Base-by-base conservation (phyloP, 2,888 invertebrate species). In the Schizaphis graminum region DNA sequence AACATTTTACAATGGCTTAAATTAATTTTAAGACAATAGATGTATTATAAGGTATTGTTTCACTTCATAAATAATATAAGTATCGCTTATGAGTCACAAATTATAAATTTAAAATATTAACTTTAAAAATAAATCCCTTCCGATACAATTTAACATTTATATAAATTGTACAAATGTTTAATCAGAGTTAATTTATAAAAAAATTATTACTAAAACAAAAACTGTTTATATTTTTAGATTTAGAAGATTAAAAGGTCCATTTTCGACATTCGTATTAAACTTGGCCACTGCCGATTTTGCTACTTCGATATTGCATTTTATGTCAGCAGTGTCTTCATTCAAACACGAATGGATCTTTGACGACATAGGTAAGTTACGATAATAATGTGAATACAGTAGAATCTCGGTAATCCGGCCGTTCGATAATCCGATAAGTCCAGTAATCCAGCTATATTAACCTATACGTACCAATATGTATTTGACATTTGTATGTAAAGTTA, bases 311-410 rank as follows among this genome's bases (percentile, higher is more conserved):
- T 95, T 96, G n/a, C 96, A 96, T 95, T 95, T 95, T 77, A 95
- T 96, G 95, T 95, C 95, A 2, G 95, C 95, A 3, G 95, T 95
- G 26, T 96, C 96, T 8, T 96, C 95, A 7, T 96, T 96, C 95
- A 95, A 95, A 67, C 95, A 95, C 85, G 95, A 95, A 41, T 96
- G 96, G 96, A 47, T 96, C 44, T 96, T 96, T 94, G 96, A 96
- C 44, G 95, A 95, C 95, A 93, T 95, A 92, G 96, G 96, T 96
- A 88, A 88, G 96, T 96, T 77, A 88, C 28, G 4, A 88, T 88
- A 87, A 90, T 4, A 67, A 67, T 47, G n/a, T 21, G 24, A 47
- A 90, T 67, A n/a, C n/a, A n/a, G n/a, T n/a, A n/a, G n/a, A n/a
- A n/a, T n/a, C n/a, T n/a, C n/a, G n/a, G n/a, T n/a, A n/a, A n/a